Evolutionary conservation across 2,113 vertebrate species (phyloP).

Genomic region (Plecotus auritus): DNA sequence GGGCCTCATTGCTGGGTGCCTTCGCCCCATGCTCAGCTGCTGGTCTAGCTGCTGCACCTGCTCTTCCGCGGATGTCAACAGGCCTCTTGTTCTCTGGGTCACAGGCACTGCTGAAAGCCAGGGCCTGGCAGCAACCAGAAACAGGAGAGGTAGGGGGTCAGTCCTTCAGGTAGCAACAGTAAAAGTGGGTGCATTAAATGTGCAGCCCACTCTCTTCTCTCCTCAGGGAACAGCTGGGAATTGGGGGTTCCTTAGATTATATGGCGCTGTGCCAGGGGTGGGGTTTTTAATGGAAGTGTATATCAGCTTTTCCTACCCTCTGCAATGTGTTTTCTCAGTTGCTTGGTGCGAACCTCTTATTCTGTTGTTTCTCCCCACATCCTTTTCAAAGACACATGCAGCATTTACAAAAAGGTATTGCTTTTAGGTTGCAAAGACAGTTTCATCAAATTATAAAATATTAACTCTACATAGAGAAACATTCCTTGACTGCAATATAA

Average conservation of each 20-base stretch:
- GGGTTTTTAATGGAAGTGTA: neutral
- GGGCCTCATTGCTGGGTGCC: neutral
- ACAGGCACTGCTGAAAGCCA: accelerated
- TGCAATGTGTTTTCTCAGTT: neutral
- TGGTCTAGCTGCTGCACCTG: neutral
- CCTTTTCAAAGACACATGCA: neutral
- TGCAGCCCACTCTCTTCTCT: neutral
- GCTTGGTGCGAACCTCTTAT: neutral
- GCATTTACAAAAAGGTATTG: neutral
- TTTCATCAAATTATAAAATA: neutral
- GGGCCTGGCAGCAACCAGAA: neutral
- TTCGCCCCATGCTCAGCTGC: neutral
- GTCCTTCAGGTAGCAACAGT: neutral
- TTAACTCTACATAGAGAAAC: neutral
- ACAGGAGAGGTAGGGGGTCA: no score
- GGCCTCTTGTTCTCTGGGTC: neutral
- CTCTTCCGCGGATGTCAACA: neutral
- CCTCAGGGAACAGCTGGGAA: neutral
- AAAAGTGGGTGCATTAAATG: neutral
- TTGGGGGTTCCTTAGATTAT: neutral
- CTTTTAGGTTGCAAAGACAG: neutral
- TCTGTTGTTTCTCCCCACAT: neutral
- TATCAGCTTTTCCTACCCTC: neutral
- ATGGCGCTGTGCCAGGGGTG: no score
- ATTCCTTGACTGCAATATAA: neutral